Conservation (phyloP, 1,140 invertebrate genomes). For the Delia radicum region DNA sequence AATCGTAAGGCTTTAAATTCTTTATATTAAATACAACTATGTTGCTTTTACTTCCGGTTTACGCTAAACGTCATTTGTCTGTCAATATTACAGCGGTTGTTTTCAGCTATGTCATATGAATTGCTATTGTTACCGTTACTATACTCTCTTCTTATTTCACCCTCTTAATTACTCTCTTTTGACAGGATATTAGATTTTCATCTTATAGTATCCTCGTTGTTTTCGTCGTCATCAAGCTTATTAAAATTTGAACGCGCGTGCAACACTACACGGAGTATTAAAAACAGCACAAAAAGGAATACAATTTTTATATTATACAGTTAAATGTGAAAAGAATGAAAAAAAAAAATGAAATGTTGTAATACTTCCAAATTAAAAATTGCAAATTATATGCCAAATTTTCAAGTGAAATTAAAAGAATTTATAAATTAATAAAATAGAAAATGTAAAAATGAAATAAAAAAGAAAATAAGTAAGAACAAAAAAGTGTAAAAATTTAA, state of each 20-base stretch:
- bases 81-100: no score
- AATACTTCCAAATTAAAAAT: not conserved
- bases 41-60: no score
- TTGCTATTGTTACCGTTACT: not conserved
- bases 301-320: not conserved
- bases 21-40: no score
- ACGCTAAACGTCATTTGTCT: no score
- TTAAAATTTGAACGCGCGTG: constrained; percentile 13
- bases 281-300: not conserved
- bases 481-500: not conserved
- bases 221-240: constrained; percentile 12
- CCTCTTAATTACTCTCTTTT: not conserved
- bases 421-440: not conserved
- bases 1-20: no score
- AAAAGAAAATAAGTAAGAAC: not conserved
- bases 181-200: constrained; percentile 16
- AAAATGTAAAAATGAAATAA: not conserved
- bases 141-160: not conserved
- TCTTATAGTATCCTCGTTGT: constrained; percentile 4
- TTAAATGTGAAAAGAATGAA: not conserved
- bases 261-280: not conserved
- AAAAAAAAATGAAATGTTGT: not conserved
- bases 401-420: not conserved
- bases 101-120: not conserved
- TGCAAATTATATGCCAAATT: not conserved